phyloP scores from a whole-genome alignment of 2,113 vertebrate genomes.

The Zosterops japonicus region DNA sequence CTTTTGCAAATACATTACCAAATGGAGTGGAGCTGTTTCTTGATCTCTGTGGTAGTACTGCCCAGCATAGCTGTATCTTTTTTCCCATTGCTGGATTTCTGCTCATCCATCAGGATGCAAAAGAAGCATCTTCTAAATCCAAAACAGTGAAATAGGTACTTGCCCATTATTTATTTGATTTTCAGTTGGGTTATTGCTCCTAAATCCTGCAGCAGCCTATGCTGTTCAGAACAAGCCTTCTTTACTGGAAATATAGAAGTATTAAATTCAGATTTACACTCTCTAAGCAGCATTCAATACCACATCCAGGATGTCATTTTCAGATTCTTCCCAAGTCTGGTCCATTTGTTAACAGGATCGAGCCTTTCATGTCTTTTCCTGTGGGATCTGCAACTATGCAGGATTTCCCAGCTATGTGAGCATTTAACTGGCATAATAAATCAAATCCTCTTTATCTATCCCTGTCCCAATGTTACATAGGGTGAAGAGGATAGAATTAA shows the following conservation, averaged over 20 bases:
- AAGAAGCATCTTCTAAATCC: neutral
- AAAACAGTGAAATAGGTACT: neutral
- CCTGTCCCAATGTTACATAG: neutral
- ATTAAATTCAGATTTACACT: neutral
- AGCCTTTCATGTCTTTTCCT: neutral
- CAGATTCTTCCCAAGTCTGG: neutral
- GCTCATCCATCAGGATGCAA: neutral
- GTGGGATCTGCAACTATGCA: neutral
- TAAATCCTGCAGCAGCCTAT: neutral
- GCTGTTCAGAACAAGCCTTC: rapidly evolving
- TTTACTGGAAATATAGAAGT: neutral
- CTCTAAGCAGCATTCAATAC: neutral
- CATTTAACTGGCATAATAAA: neutral
- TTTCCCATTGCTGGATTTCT: neutral
- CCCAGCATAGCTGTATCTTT: neutral
- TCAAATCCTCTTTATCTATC: neutral
- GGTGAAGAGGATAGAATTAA: neutral
- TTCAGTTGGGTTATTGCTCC: neutral
- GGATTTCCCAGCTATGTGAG: neutral
- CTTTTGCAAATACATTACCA: neutral
- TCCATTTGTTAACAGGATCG: rapidly evolving
- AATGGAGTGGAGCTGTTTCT: neutral
- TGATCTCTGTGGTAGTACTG: neutral
- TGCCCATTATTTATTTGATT: neutral
- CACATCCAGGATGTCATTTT: neutral